phyloP scores from a whole-genome alignment of 2,113 vertebrate species.

The Scytalopus superciliaris region DNA sequence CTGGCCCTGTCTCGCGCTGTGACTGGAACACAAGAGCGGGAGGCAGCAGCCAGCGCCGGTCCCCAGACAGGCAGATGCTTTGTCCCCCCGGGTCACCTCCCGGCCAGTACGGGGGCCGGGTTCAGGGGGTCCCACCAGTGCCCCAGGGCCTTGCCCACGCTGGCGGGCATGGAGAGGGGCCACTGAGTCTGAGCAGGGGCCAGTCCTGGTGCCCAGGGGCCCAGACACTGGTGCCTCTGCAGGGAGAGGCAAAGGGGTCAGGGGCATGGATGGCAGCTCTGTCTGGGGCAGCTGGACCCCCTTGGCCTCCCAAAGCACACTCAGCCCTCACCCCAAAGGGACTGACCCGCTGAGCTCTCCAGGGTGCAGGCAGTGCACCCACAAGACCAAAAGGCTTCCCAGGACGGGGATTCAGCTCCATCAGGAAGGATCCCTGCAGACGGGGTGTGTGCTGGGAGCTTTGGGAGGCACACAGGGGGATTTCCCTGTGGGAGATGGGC shows the following conservation, averaged over 20 bases:
- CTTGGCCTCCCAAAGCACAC: not conserved
- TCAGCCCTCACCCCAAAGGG: not conserved
- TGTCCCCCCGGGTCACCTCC: conserved; percentile 12
- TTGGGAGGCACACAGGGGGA: not conserved
- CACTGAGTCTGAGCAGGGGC: not conserved
- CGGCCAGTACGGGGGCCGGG: not conserved
- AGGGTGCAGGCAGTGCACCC: fast-evolving
- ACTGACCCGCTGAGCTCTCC: fast-evolving
- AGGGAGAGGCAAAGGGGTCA: not conserved
- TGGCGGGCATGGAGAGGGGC: not conserved
- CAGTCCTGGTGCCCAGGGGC: not conserved
- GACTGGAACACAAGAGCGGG: conserved; percentile 41
- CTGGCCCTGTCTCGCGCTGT: conserved; percentile 23
- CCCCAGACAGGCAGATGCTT: conserved; percentile 45
- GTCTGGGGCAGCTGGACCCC: not conserved
- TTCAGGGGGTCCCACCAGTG: not conserved
- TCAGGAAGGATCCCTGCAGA: not conserved
- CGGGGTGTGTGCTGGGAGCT: conserved; percentile 2
- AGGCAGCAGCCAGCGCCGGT: not conserved
- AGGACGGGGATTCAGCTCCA: not conserved
- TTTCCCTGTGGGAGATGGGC: not conserved
- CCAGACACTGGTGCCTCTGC: fast-evolving
- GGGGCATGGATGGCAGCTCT: not conserved
- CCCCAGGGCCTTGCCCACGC: not conserved
- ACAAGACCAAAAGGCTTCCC: not conserved